Evolutionary conservation across 2,888 invertebrate species (phyloP), one percentile per base, ranked within the genome.

Genomic region (Tetanocera ferruginea): DNA sequence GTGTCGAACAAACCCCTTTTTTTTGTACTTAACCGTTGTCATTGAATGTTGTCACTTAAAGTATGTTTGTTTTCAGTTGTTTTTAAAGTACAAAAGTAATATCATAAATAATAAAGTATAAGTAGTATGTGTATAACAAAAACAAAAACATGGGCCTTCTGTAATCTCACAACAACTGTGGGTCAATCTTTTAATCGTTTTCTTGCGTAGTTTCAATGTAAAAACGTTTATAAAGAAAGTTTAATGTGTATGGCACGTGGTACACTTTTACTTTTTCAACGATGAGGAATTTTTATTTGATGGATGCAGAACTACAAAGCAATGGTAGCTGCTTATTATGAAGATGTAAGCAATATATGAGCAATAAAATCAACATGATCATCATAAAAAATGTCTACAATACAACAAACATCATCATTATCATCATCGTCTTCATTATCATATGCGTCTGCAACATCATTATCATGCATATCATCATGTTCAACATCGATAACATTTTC

Each of bases 231-330:
- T 43, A 51, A 66, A 66, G 73, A 62, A 73, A 73, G 62, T 64
- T 25, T 51, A 51, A n/a, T 23, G 55, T 57, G 34, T 14, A 60
- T 62, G 51, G 70, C 51, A 34, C 76, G 77, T 76, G 77, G 64
- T 49, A 67, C 62, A 76, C 79, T 79, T 79, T 79, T 79, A 76
- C 79, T 79, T 79, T 79, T 76, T 76, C 76, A 62, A 71, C 74
- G 71, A 25, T 52, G 55, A 77, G 79, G 79, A 79, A 79, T 79
- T 79, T 79, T 79, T 79, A 77, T 79, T 70, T 70, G 64, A 64
- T 49, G 66, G 37, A 55, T 55, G 17, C 25, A 60, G 60, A 72
- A 52, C 34, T 19, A 34, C 31, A 19, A 19, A 19, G 14, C 55
- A 28, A 51, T 14, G 14, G n/a, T 51, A 74, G 28, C 60, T 69